Base-by-base conservation (phyloP, 2,113 vertebrate genomes). In the Tachycineta bicolor region DNA sequence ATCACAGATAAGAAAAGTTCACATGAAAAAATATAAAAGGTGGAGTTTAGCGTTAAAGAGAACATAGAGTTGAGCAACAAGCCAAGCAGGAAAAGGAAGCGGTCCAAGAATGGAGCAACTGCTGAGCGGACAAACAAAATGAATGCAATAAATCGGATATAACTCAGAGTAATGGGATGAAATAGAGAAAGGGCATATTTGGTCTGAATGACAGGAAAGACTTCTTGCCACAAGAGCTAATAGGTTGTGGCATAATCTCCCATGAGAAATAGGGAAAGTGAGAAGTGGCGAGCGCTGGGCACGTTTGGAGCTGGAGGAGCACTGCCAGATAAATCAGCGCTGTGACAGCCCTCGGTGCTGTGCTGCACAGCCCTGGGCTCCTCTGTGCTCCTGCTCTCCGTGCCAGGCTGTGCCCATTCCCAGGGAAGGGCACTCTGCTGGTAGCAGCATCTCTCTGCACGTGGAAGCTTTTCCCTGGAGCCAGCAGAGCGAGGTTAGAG, bases 171-270 rank as follows among this genome's bases (percentile, higher is more conserved):
- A 87, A 92, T 60, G 81, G 58, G 90, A 78, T 96, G 89, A 92
- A 93, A 70, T n/a, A n/a, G 68, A 93, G 91, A 89, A 95, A 89
- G 89, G 91, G 29, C 65, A 76, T 93, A 71, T 90, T 94, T 94
- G 69, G 64, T 63, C 52, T 92, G 60, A 81, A 52, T 89, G 89
- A 75, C 69, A 78, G 65, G 69, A 83, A 83, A 52, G 68, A 71
- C 80, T 69, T 64, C 69, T 82, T 83, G 8, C 88, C 64, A 44
- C 1, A 1, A 60, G 89, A 90, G 52, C 76, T 94, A 92, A 92
- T 67, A 92, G 93, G 86, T 84, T 96, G 79, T 94, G 91, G 94
- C 88, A 90, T 90, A 81, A 89, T 92, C 87, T 96, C 93, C 89
- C 89, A 34, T 71, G 88, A 86, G 95, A 93, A 89, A 81, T 3